Base-by-base conservation (phyloP, 1,140 invertebrate species). In the Drosophila novamexicana region DNA sequence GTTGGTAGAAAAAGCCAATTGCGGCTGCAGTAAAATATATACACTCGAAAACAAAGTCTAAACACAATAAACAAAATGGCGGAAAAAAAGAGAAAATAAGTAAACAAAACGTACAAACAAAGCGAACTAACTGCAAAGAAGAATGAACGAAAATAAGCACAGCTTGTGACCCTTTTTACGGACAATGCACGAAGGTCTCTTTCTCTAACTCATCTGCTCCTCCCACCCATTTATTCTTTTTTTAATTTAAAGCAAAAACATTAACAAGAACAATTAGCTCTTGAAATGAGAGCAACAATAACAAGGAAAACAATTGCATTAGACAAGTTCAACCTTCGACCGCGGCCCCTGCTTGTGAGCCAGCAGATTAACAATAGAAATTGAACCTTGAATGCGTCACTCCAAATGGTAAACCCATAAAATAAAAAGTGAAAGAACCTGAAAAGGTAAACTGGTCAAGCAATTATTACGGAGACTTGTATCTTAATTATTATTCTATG, bases 1-100 rank as follows among this genome's bases (percentile, higher is more conserved):
- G 29, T 47, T 75, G 18, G 40, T 63, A 14, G 64, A 75, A 78
- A 85, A 88, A 54, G 69, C 53, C 70, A 70, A 84, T 80, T 74
- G 79, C 63, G 70, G 73, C 75, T 78, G 72, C 71, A 79, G 75
- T 68, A 79, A 77, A 88, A 67, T 57, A 85, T 84, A 85, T 86
- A 71, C 79, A 86, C 76, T 82, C 65, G 61, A 74, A 79, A 88
- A 83, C 84, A 86, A 83, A 88, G 83, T 83, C 83, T 81, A 86
- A 83, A 68, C 64, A 86, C 83, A 88, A 89, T 88, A 89, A 86
- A 88, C 79, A 78, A 86, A 86, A 86, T 86, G 84, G 83, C 66
- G 72, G 59, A 79, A 83, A 68, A 79, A 70, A 81, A 73, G 40
- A 68, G 65, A 62, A 78, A 80, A 68, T 68, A 73, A 47, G 63